A percentile compares a stretch with the other conserved stretches of the same genome.
Evolutionary conservation across 2,797 vertebrate genomes (phyloP).

Genomic region (Arctocebus calabarensis): DNA sequence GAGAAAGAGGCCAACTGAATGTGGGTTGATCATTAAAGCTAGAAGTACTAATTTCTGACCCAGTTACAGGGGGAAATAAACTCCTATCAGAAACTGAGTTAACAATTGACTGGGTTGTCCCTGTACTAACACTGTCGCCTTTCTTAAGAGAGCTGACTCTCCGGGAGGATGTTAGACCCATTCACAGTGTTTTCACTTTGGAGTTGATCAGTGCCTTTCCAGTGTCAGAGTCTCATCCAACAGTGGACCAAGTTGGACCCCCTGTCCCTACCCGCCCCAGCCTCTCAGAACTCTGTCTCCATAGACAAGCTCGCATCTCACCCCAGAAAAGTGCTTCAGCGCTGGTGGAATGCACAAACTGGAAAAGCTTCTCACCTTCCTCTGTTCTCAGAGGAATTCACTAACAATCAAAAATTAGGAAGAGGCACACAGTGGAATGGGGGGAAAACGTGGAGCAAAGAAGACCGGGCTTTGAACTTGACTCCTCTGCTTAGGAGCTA

Average conservation of each 20-base stretch:
- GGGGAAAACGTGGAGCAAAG: background rate
- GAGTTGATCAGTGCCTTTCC: background rate
- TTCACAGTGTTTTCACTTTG: background rate
- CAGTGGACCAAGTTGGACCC: background rate
- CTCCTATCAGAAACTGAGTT: slow-evolving; percentile 57
- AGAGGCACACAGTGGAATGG: background rate
- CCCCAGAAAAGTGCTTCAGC: slow-evolving; percentile 31
- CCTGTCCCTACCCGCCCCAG: too few species aligned
- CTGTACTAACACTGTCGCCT: background rate
- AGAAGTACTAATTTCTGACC: slow-evolving; percentile 58
- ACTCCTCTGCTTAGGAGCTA: background rate
- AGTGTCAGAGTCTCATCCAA: background rate
- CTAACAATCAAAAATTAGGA: background rate
- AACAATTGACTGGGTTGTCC: slow-evolving; percentile 21
- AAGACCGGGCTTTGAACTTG: background rate
- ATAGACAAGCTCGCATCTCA: background rate
- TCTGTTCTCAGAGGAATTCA: slow-evolving; percentile 5
- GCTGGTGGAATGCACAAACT: background rate
- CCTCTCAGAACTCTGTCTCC: background rate
- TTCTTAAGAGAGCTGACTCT: background rate
- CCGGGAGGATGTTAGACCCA: background rate
- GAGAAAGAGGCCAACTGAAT: slow-evolving; percentile 14
- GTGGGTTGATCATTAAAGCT: slow-evolving; percentile 61
- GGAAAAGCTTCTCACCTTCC: slow-evolving; percentile 1
- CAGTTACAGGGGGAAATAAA: slow-evolving; percentile 15